Conservation (phyloP, 2,888 invertebrate species). For the Pristionchus mayeri region DNA sequence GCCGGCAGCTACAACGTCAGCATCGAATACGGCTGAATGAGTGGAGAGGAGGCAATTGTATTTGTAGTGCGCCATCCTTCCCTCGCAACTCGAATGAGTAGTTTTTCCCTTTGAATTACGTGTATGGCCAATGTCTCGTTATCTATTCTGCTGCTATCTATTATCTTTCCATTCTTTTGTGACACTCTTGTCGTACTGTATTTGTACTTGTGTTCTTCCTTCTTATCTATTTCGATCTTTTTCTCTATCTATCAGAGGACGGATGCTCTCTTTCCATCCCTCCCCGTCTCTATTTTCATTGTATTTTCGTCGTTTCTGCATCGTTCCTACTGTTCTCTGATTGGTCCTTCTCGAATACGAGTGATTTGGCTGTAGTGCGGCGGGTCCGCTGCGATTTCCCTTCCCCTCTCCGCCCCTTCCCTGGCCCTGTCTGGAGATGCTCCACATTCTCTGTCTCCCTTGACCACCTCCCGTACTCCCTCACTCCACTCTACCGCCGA, state of each 20-base stretch:
- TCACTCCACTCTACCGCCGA: constrained; percentile 16
- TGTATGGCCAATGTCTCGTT: constrained; percentile 32
- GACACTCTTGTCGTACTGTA: constrained; percentile 44
- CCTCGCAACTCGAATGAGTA: constrained; percentile 23
- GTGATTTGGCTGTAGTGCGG: constrained; percentile 47
- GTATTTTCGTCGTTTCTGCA: constrained; percentile 14
- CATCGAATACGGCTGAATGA: constrained; percentile 31
- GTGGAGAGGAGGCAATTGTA: constrained; percentile 3
- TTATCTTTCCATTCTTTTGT: constrained; percentile 28
- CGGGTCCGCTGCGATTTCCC: constrained; percentile 40
- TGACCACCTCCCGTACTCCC: constrained; percentile 3
- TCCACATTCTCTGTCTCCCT: constrained; percentile 34
- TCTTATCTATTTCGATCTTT: constrained; percentile 5
- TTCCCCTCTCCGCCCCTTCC: not conserved
- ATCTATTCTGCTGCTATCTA: constrained; percentile 45
- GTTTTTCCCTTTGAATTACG: constrained; percentile 34
- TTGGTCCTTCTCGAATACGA: constrained; percentile 47
- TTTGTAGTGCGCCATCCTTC: not conserved
- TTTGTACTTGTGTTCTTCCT: constrained; percentile 29
- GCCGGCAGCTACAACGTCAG: not conserved
- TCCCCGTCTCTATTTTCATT: not conserved
- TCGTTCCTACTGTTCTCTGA: constrained; percentile 10
- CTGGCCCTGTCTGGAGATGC: constrained; percentile 38
- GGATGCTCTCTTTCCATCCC: not conserved
- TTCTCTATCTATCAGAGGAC: not conserved